These are phyloP conservation scores for Hypsibius dujardini DNA, from an alignment of 1,140 invertebrate species.

Conservation along the genomic window DNA sequence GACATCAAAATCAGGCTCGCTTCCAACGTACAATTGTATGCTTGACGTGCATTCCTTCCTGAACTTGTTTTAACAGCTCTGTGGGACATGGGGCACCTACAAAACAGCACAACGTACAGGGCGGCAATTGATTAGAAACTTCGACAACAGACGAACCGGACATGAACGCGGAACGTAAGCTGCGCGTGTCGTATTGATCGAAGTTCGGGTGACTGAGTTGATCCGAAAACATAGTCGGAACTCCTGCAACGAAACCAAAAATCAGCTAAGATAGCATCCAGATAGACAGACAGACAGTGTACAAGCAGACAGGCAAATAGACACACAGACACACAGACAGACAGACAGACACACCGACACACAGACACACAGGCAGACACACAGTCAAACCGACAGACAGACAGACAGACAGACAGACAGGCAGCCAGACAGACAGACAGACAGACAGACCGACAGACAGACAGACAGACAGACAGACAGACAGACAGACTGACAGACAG, in stretches of 20 bases:
- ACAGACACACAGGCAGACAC: too few species aligned
- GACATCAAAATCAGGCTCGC: constrained; percentile 22
- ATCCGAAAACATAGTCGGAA: constrained; percentile 91
- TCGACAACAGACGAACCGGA: constrained; percentile 15
- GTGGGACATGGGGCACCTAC: constrained; percentile 53
- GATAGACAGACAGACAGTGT: too few species aligned
- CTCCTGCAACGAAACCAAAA: constrained; percentile 55
- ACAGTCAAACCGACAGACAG: too few species aligned
- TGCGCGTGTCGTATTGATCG: constrained; percentile 31
- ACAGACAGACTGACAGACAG: too few species aligned
- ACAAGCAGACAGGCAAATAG: too few species aligned
- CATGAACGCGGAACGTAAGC: constrained; percentile 37
- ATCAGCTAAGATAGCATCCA: too few species aligned
- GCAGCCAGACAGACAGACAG: too few species aligned
- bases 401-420: too few species aligned
- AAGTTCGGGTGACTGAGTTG: constrained; percentile 40
- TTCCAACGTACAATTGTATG: constrained; percentile 35
- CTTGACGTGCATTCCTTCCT: constrained; percentile 35
- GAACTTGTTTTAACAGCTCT: constrained; percentile 46
- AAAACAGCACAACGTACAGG: constrained; percentile 15
- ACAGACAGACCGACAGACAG: too few species aligned
- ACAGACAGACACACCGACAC: too few species aligned
- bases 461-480: too few species aligned
- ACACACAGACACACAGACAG: too few species aligned
- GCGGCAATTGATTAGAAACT: neutral